phyloP scores from a whole-genome alignment of 2,113 vertebrate genomes.

The Lontra canadensis region DNA sequence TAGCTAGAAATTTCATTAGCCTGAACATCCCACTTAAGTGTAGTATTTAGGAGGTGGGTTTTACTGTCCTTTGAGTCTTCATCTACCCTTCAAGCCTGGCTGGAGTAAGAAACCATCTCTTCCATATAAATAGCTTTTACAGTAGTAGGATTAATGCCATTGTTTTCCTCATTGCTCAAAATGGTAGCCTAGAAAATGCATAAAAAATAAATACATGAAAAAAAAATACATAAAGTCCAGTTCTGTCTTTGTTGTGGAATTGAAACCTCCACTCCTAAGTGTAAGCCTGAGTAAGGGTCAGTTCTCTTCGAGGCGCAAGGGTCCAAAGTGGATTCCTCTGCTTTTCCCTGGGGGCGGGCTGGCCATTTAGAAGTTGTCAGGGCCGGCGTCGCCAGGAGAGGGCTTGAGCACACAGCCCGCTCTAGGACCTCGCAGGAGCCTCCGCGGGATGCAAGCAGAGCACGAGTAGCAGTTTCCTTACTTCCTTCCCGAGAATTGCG shows the following conservation, averaged over 20 bases:
- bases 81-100: neutral
- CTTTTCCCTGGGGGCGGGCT: neutral
- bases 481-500: neutral
- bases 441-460: neutral
- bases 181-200: neutral
- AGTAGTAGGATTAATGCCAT: neutral
- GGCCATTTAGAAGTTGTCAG: slow-evolving; percentile 53
- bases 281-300: neutral
- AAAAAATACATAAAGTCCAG: neutral
- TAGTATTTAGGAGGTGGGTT: neutral
- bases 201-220: neutral
- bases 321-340: neutral
- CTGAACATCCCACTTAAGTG: neutral
- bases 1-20: neutral
- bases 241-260: neutral
- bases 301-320: neutral
- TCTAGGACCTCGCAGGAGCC: slow-evolving; percentile 52
- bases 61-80: neutral
- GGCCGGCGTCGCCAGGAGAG: neutral
- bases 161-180: neutral
- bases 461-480: neutral
- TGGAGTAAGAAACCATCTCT: neutral
- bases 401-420: neutral
- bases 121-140: neutral
- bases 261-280: neutral